phyloP scores from a whole-genome alignment of 2,888 invertebrate species.

The Sepioteuthis lessoniana region DNA sequence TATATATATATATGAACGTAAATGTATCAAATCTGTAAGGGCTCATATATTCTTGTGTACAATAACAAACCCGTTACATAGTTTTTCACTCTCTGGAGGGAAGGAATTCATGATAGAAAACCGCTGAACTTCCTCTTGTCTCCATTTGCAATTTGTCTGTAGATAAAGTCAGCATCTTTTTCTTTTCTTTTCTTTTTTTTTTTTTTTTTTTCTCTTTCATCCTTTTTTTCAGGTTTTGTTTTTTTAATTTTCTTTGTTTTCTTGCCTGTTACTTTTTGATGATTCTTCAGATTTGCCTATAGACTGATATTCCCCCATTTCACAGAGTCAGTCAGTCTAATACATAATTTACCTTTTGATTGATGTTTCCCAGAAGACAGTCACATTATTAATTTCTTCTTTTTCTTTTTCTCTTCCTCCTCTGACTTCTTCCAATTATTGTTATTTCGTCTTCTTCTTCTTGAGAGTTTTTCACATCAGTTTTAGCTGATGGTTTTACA shows the following conservation, averaged over 20 bases:
- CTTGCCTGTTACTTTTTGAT: neutral
- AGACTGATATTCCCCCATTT: neutral
- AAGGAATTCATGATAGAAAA: neutral
- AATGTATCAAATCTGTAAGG: neutral
- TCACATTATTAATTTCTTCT: neutral
- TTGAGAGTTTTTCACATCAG: no score
- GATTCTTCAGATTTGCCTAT: neutral
- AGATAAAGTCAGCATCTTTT: slow-evolving; percentile 9
- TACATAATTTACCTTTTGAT: neutral
- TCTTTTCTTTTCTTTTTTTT: neutral
- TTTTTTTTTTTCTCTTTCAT: neutral
- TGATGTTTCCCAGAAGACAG: neutral
- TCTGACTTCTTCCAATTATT: no score
- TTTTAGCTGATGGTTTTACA: no score
- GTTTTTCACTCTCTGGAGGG: neutral
- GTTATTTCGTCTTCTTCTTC: no score
- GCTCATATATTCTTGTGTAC: neutral
- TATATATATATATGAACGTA: no score
- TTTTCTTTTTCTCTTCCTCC: neutral
- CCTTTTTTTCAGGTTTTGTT: neutral
- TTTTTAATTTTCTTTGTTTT: neutral
- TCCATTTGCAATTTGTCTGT: neutral
- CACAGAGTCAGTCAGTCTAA: neutral
- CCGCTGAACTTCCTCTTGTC: neutral
- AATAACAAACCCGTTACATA: neutral